Evolutionary conservation across 2,113 vertebrate genomes (phyloP).

Genomic region (Cervus canadensis): DNA sequence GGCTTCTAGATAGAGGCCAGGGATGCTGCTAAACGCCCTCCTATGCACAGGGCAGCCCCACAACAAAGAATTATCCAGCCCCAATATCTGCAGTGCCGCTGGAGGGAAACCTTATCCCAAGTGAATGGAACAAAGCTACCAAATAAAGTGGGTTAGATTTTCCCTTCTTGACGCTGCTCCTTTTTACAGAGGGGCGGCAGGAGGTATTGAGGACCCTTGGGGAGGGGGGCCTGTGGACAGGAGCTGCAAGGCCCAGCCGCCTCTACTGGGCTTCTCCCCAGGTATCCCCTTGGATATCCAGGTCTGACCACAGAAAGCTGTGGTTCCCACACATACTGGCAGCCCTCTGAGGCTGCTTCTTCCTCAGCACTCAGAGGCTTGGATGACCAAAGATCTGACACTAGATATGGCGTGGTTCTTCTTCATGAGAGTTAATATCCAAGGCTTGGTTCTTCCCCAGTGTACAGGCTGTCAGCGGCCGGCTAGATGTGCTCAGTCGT

Average conservation of each 20-base stretch:
- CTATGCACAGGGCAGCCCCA: background rate
- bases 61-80: background rate
- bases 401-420: background rate
- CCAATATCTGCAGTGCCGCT: too few relatives aligned
- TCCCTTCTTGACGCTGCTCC: too few relatives aligned
- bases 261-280: background rate
- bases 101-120: background rate
- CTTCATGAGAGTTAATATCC: too few relatives aligned
- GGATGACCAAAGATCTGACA: background rate
- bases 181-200: too few relatives aligned
- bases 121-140: background rate
- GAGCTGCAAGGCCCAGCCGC: background rate
- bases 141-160: background rate
- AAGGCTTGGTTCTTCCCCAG: background rate
- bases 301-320: background rate
- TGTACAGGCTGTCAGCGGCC: background rate
- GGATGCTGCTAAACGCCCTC: too few relatives aligned
- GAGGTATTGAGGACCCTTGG: too few relatives aligned
- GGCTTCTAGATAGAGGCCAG: background rate
- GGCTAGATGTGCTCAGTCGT: too few relatives aligned
- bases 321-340: background rate
- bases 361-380: background rate
- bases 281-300: background rate
- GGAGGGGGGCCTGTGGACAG: rapidly evolving
- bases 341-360: background rate